Conservation (phyloP, 2,113 vertebrate species). For the Menura novaehollandiae region DNA sequence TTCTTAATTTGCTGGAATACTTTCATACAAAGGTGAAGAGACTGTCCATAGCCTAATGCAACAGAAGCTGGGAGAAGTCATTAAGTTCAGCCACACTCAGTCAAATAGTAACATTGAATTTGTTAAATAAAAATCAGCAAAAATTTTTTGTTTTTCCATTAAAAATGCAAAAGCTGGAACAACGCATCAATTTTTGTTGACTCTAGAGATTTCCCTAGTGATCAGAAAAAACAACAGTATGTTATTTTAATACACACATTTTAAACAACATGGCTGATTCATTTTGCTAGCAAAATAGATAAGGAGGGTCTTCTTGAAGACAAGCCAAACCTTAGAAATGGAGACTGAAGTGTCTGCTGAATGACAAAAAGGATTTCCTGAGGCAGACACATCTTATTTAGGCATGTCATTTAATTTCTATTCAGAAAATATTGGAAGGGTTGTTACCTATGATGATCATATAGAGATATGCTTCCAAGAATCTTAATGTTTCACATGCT, state of each 20-base stretch:
- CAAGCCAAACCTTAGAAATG: neutral
- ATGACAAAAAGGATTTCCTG: neutral
- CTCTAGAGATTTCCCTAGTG: neutral
- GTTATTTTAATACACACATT: neutral
- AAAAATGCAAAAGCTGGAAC: neutral
- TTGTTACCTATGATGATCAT: neutral
- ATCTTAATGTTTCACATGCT: neutral
- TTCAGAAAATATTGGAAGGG: neutral
- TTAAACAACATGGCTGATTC: neutral
- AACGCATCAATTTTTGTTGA: neutral
- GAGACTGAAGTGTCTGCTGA: neutral
- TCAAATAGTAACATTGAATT: neutral
- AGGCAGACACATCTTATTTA: neutral
- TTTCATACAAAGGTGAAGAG: neutral
- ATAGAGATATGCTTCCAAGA: neutral
- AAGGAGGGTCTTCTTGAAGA: neutral
- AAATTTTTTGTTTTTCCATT: neutral
- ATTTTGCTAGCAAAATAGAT: neutral
- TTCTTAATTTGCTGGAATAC: neutral
- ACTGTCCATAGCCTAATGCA: neutral
- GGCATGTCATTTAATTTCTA: neutral
- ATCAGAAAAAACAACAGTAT: neutral
- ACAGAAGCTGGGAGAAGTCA: neutral
- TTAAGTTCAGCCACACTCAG: neutral
- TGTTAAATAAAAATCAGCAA: neutral